Evolutionary conservation across 2,888 invertebrate genomes (phyloP), one percentile per base, ranked within the genome.

Genomic region (Myopa tessellatipennis): DNA sequence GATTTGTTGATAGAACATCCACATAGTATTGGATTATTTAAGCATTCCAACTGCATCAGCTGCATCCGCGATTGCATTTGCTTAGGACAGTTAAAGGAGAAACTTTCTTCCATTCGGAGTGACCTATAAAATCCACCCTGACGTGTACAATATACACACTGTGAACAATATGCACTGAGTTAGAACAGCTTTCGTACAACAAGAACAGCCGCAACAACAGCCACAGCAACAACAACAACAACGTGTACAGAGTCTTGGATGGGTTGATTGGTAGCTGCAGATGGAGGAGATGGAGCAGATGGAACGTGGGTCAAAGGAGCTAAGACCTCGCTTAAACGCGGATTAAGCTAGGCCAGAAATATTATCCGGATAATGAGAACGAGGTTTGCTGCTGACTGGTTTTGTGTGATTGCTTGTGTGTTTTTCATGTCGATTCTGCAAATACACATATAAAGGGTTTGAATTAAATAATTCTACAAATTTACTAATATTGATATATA

Each of bases 1-100:
- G 50, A 8, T 26, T 36, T 34, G 38, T 18, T 72, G 36, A 61
- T 61, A 72, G 72, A 60, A 60, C 38, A 45, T 72, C 72, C 55
- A 45, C 60, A 58, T 18, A 10, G 40, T 26, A 72, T 72, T 72
- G 65, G 5, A 38, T 36, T 26, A 65, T 65, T 65, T 65, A 36
- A 65, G 38, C 65, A 38, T 65, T 38, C 10, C 34, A n/a, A 18
- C 3, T 26, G 61, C 18, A 61, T 61, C 61, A 61, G 65, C 65
- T 65, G 36, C 65, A 34, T 65, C 65, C 6, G 65, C 65, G 10
- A 65, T 36, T 65, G 38, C 36, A 36, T 26, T 38, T 65, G 55
- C 55, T n/a, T 55, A n/a, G 14, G n/a, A n/a, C 1, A 55, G n/a
- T 1, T 1, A n/a, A n/a, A n/a, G 55, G 16, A 55, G 16, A 55